Base-by-base conservation (phyloP, 2,888 invertebrate genomes). In the Coenonympha arcania region DNA sequence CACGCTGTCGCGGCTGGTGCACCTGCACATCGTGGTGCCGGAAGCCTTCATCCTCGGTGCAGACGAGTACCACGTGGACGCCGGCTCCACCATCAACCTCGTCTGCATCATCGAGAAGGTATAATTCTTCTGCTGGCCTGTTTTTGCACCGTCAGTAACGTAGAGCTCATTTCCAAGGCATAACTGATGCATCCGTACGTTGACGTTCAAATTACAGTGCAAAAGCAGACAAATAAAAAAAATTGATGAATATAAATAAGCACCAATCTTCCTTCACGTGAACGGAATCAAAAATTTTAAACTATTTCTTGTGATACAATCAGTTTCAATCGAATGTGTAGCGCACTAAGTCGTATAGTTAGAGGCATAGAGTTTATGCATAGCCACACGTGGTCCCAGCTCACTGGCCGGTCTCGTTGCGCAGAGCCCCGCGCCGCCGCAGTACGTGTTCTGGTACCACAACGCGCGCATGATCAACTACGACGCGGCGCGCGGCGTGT, bases 401-500 rank as follows among this genome's bases (percentile, higher is more conserved):
- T n/a, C n/a, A n/a, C n/a, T n/a, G n/a, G n/a, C n/a, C n/a, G n/a
- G n/a, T n/a, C n/a, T n/a, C n/a, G n/a, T n/a, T n/a, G n/a, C n/a
- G n/a, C n/a, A n/a, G n/a, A n/a, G n/a, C n/a, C n/a, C n/a, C 47
- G 93, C 92, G 71, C 95, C 95, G 62, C 95, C 95, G 60, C 95
- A 95, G 85, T 96, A 95, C 88, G 95, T 96, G 73, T 95, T 95
- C 88, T 96, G 96, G 96, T 95, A 94, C 87, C 95, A 95, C 88
- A 95, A 96, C 87, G 93, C 93, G 79, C 92, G 93, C 73, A 95
- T 96, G 92, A 95, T 96, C 87, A 96, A 95, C 89, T 95, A 95
- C 85, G 95, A 95, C 84, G 92, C 90, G 66, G 88, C 92, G 65
- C 90, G 95, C 69, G 92, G 94, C 61, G 94, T 95, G 61, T 89